Base-by-base conservation (phyloP, 2,113 vertebrate species). In the Nothoprocta pentlandii region DNA sequence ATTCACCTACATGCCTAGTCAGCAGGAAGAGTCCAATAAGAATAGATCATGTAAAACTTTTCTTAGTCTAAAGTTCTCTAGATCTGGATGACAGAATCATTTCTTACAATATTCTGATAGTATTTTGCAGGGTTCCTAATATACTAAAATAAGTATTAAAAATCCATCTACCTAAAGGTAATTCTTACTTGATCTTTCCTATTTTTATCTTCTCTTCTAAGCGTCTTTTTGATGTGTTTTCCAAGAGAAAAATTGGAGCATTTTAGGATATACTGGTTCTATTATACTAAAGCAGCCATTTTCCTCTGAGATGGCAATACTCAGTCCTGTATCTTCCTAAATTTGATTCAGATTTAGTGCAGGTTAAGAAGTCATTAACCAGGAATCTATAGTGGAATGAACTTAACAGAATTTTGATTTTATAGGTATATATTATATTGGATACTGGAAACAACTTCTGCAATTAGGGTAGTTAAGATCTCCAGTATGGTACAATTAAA, bases 121-220 rank as follows among this genome's bases (percentile, higher is more conserved):
- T 92, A 39, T 8, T 69, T 79, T 30, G 10, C 21, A 77, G 44
- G 79, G 8, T 66, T 80, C 41, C 25, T 41, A 64, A 12, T 36
- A 26, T 49, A 3, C 36, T 76, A 77, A 82, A 89, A 85, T 87
- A 87, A 82, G 36, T 87, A 62, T 36, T 91, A 96, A 39, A 17
- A 86, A 44, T 26, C 5, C 4, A 74, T 70, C 20, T 82, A 42
- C 77, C 87, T 80, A 68, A 87, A 92, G 85, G 58, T 62, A 89
- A 49, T 82, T 87, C 4, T 26, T 96, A 74, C 69, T 89, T 89
- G 53, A 89, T 82, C 49, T 87, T 44, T 13, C 15, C 10, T 94
- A 59, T 90, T 85, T 95, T 92, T 87, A 82, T 90, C 34, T 80
- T 19, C 30, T 93, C 25, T 87, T 39, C 68, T 82, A 63, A 82